phyloP scores from a whole-genome alignment of 2,888 invertebrate species.

The Callosobruchus maculatus region DNA sequence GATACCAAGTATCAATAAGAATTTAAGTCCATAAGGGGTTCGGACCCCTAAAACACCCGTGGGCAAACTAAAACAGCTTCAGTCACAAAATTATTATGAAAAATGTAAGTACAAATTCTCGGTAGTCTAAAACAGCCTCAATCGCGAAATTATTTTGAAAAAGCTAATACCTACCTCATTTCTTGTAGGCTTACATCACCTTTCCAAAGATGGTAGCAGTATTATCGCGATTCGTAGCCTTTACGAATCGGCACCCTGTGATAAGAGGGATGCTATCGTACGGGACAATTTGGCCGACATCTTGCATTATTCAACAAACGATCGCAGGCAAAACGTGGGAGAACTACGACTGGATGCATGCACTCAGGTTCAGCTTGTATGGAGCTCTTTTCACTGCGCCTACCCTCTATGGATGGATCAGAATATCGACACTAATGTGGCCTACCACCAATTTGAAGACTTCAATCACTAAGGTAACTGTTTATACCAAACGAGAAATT shows the following conservation, averaged over 20 bases:
- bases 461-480: constrained; percentile 69
- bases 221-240: constrained; percentile 50
- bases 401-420: constrained; percentile 76
- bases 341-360: constrained; percentile 67
- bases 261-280: constrained; percentile 68
- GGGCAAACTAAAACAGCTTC: no score
- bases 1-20: no score
- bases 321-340: constrained; percentile 62
- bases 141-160: no score
- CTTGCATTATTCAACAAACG: constrained; percentile 69
- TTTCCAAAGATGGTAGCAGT: constrained; percentile 33
- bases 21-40: no score
- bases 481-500: no score
- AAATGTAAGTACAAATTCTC: no score
- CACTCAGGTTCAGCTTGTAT: constrained; percentile 70
- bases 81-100: no score
- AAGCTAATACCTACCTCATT: neutral
- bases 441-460: constrained; percentile 66
- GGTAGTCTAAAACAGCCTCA: no score
- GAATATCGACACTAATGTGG: constrained; percentile 71
- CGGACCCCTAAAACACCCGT: no score
- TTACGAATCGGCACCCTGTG: constrained; percentile 52
- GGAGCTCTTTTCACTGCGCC: constrained; percentile 82
- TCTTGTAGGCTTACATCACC: neutral
- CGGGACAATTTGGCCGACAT: constrained; percentile 68